Percentiles rank a stretch among this genome's conserved stretches.
These are phyloP conservation scores for Hipparchia sbordonii DNA, from an alignment of 2,888 invertebrate species.

Conservation along the genomic window DNA sequence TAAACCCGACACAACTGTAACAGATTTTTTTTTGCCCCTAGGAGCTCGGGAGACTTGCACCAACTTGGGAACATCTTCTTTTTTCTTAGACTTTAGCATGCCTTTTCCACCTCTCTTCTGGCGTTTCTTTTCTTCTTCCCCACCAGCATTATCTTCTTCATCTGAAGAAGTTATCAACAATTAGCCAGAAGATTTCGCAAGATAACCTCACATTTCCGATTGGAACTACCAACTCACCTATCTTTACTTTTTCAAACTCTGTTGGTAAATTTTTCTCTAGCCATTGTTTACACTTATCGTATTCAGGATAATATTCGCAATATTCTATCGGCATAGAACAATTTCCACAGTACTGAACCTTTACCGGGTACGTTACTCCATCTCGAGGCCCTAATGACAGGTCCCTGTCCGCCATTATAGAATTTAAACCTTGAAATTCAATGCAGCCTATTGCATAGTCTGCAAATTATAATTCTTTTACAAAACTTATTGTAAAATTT, in stretches of 20 bases:
- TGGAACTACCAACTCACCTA: slow-evolving; percentile 72
- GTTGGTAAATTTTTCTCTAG: slow-evolving; percentile 96
- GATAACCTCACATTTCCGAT: slow-evolving; percentile 36
- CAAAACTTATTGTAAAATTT: background rate
- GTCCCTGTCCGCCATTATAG: slow-evolving; percentile 82
- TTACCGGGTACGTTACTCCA: slow-evolving; percentile 91
- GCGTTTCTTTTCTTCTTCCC: slow-evolving; percentile 96
- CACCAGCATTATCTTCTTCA: slow-evolving; percentile 87
- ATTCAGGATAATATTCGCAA: slow-evolving; percentile 98
- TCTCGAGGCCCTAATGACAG: slow-evolving; percentile 86
- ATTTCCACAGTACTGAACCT: slow-evolving; percentile 95
- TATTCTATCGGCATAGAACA: slow-evolving; percentile 98
- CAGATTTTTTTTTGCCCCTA: slow-evolving; percentile 99
- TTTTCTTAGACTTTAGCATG: slow-evolving; percentile 96
- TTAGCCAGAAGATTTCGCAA: background rate
- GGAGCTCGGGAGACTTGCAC: slow-evolving; percentile 94
- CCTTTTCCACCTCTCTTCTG: slow-evolving; percentile 99
- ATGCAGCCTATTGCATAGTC: slow-evolving; percentile 40
- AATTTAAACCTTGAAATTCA: slow-evolving; percentile 20
- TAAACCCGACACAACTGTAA: slow-evolving; percentile 97
- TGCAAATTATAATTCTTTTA: background rate
- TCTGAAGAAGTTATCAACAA: slow-evolving; percentile 51
- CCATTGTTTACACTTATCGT: slow-evolving; percentile 99
- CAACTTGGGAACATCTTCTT: slow-evolving; percentile 93
- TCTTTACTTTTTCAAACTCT: slow-evolving; percentile 94